phyloP scores from a whole-genome alignment of 1,140 invertebrate species.

The Cydia fagiglandana region DNA sequence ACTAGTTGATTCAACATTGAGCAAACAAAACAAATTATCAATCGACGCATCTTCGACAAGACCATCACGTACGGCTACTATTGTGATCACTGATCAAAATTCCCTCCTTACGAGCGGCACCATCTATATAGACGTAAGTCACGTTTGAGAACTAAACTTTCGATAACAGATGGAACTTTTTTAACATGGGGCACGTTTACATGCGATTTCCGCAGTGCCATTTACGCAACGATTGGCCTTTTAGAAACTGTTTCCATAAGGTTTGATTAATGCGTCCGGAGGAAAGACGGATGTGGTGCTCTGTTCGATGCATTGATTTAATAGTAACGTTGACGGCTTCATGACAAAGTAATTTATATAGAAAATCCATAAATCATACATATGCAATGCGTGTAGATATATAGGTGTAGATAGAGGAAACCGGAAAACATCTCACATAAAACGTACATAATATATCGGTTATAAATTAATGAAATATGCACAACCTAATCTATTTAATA shows the following conservation, averaged over 20 bases:
- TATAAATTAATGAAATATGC: neutral
- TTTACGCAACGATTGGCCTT: constrained; percentile 18
- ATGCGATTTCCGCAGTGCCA: constrained; percentile 1
- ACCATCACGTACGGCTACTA: constrained; percentile 9
- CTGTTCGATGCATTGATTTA: constrained; percentile 15
- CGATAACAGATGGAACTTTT: neutral
- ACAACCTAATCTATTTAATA: no score
- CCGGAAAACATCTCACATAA: neutral
- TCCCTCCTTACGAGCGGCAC: neutral
- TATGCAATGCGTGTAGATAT: neutral
- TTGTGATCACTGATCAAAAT: neutral
- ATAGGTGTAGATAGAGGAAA: neutral
- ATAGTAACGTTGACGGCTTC: neutral
- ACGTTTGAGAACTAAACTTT: neutral
- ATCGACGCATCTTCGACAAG: neutral
- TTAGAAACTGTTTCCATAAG: constrained; percentile 13
- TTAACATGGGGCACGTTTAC: neutral
- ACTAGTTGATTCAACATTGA: neutral
- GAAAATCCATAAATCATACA: constrained; percentile 8
- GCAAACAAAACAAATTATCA: constrained; percentile 3
- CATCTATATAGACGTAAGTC: neutral
- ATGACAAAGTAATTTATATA: constrained; percentile 15
- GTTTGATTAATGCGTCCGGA: constrained; percentile 12
- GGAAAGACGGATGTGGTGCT: constrained; percentile 11
- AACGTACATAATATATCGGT: neutral